phyloP scores from a whole-genome alignment of 2,888 invertebrate genomes.

The Harpalus rufipes region DNA sequence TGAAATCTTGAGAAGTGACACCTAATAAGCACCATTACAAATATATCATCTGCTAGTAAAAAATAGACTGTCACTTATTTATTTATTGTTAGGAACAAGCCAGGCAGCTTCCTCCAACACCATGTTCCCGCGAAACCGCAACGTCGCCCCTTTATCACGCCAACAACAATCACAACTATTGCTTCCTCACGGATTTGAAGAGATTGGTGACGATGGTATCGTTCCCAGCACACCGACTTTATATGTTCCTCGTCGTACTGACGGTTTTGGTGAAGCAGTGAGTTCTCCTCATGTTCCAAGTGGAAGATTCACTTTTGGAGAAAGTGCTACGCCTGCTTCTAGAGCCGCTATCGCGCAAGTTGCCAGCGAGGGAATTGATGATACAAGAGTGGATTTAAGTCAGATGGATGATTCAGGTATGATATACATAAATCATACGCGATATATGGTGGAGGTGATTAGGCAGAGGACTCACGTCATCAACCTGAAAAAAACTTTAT shows the following conservation, averaged over 20 bases:
- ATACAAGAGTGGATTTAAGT: slow-evolving; percentile 73
- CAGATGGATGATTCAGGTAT: slow-evolving; percentile 64
- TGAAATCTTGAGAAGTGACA: too few relatives aligned
- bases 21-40: too few relatives aligned
- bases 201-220: slow-evolving; percentile 86
- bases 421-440: too few relatives aligned
- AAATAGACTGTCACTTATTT: neutral
- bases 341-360: slow-evolving; percentile 73
- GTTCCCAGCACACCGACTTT: slow-evolving; percentile 95
- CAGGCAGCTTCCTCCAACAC: slow-evolving; percentile 73
- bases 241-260: slow-evolving; percentile 88
- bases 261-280: slow-evolving; percentile 94
- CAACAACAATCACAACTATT: slow-evolving; percentile 78
- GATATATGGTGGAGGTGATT: too few relatives aligned
- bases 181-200: slow-evolving; percentile 81
- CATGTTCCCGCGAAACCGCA: slow-evolving; percentile 78
- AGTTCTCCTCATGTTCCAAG: slow-evolving; percentile 90
- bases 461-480: too few relatives aligned
- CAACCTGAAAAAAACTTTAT: too few relatives aligned
- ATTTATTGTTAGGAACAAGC: slow-evolving; percentile 69
- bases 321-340: slow-evolving; percentile 75
- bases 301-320: slow-evolving; percentile 83
- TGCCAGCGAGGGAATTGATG: slow-evolving; percentile 75
- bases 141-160: slow-evolving; percentile 79
- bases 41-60: neutral